Conservation (phyloP, 1,140 invertebrate genomes). For the Meloidogyne hapla region DNA sequence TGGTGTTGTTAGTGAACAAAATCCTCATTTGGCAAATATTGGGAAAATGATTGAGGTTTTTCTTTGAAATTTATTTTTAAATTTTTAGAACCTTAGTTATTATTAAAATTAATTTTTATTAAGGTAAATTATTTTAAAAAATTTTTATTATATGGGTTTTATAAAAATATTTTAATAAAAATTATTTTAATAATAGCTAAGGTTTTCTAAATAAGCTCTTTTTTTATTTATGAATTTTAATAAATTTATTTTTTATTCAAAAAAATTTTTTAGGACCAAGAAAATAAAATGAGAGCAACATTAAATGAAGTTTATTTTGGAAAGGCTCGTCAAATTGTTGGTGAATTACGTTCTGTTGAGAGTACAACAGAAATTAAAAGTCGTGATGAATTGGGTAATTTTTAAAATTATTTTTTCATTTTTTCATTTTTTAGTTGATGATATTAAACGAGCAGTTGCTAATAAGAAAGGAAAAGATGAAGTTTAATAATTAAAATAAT, state of each 20-base stretch:
- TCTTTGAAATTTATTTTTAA: neutral
- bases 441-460: slow-evolving; percentile 36
- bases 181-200: too few relatives aligned
- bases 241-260: slow-evolving; percentile 66
- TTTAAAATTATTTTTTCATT: neutral
- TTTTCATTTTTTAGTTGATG: slow-evolving; percentile 22
- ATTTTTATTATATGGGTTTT: too few relatives aligned
- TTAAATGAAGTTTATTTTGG: slow-evolving; percentile 99
- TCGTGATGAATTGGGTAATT: slow-evolving; percentile 31
- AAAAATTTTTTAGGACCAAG: slow-evolving; percentile 87
- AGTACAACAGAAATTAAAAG: slow-evolving; percentile 38
- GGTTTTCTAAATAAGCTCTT: too few relatives aligned
- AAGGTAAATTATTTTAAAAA: too few relatives aligned
- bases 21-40: slow-evolving; percentile 96
- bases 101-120: too few relatives aligned
- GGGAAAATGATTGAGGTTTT: slow-evolving; percentile 73
- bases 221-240: too few relatives aligned
- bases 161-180: too few relatives aligned
- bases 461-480: slow-evolving; percentile 28
- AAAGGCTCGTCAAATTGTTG: slow-evolving; percentile 97
- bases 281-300: slow-evolving; percentile 97
- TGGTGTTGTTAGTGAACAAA: slow-evolving; percentile 77
- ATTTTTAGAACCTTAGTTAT: too few relatives aligned
- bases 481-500: neutral
- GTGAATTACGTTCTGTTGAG: slow-evolving; percentile 75